Percentiles rank a stretch among this genome's conserved stretches.
Conservation (phyloP, 2,113 vertebrate genomes). For the Shinisaurus crocodilurus region DNA sequence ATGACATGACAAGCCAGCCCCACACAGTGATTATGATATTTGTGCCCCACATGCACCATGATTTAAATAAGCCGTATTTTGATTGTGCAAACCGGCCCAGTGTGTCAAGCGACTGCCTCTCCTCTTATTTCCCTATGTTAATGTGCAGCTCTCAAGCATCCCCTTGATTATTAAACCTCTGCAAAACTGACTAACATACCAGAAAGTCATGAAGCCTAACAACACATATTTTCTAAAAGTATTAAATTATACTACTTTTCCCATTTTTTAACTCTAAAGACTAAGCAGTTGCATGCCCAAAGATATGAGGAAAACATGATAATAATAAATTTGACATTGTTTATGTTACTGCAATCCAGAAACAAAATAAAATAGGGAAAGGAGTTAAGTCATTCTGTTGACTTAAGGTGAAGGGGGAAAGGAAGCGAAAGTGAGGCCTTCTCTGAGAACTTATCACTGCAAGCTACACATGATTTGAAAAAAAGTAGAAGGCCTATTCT, state of each 20-base stretch:
- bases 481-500: background rate
- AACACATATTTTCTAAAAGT: background rate
- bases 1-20: no score
- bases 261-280: background rate
- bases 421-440: background rate
- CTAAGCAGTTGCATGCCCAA: background rate
- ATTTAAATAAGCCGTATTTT: no score
- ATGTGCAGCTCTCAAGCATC: background rate
- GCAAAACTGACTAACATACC: background rate
- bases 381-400: background rate
- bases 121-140: background rate
- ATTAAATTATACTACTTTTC: background rate
- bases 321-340: background rate
- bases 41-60: no score
- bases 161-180: background rate
- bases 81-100: no score
- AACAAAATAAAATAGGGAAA: background rate
- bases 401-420: rapidly evolving
- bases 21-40: no score
- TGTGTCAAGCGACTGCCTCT: background rate
- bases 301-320: background rate
- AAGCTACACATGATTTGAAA: background rate
- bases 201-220: background rate
- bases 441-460: background rate
- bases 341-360: background rate